Evolutionary conservation across 2,888 invertebrate genomes (phyloP).

Genomic region (Serripes groenlandicus): DNA sequence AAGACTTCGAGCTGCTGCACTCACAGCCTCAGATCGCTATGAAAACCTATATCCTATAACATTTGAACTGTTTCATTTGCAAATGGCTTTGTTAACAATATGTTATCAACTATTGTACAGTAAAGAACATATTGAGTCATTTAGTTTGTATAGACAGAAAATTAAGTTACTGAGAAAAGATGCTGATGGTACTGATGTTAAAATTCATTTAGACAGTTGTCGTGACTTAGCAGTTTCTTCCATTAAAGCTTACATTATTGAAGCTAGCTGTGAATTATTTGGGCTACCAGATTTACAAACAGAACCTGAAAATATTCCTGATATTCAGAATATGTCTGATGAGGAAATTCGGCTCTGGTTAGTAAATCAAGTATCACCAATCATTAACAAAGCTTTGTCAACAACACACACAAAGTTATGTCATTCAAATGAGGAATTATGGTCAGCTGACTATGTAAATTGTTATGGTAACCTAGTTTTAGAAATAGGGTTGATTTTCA

Average conservation of each 20-base stretch:
- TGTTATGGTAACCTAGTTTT: too few relatives aligned
- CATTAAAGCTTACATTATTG: neutral
- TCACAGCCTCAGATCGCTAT: slow-evolving; percentile 6
- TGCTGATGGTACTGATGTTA: neutral
- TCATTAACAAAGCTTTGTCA: too few relatives aligned
- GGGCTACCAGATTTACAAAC: neutral
- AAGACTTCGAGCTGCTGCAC: slow-evolving; percentile 20
- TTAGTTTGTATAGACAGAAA: neutral
- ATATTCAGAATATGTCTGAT: too few relatives aligned
- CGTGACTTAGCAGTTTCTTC: neutral
- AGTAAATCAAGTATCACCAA: too few relatives aligned
- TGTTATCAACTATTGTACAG: neutral
- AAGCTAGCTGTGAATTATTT: neutral
- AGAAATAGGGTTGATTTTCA: too few relatives aligned
- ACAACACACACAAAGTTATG: too few relatives aligned
- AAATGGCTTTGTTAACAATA: neutral
- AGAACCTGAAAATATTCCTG: neutral
- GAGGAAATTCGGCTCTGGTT: too few relatives aligned
- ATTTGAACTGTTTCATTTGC: slow-evolving; percentile 8
- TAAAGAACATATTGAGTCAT: neutral
- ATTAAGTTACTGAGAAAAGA: neutral
- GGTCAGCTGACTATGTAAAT: too few relatives aligned
- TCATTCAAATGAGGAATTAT: too few relatives aligned
- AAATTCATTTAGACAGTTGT: neutral
- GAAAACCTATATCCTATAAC: slow-evolving; percentile 4